Base-by-base conservation (phyloP, 2,797 vertebrate species). In the Myripristis murdjan region DNA sequence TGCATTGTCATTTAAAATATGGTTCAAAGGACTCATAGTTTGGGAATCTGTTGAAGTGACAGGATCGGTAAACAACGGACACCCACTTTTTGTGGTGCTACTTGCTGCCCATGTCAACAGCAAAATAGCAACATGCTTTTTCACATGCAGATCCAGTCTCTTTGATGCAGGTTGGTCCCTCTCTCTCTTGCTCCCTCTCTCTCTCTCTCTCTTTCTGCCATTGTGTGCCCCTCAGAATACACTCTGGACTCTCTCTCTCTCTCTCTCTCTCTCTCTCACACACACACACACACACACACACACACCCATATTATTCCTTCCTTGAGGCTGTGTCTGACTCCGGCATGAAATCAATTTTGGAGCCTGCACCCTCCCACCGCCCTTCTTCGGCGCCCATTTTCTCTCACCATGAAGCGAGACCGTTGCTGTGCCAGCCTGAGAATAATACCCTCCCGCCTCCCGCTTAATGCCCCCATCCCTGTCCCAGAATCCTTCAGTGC, bases 341-440 rank as follows among this genome's bases (percentile, higher is more conserved):
- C 75, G 56, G 82, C 93, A 93, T 93, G 92, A 93, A 94, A 94
- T 94, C 87, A 84, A 93, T 94, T 94, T 87, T 26, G 49, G 82
- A 84, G 82, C 70, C 87, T 54, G 81, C 82, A 73, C 54, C 82
- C 86, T 82, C 84, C 83, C 86, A 79, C 83, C 73, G 68, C 69
- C 79, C 79, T 80, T 79, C 70, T 79, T 70, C 75, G 66, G 82
- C 80, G 46, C 85, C 82, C 83, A 84, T 90, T 91, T 89, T 90
- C 82, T 77, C 79, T 84, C 86, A 89, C 81, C 87, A 71, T 87
- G 87, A 92, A 92, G 89, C 73, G 77, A 92, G 86, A 91, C 87
- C 54, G 63, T 89, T 91, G 82, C 84, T 83, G 87, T 91, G 91
- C 93, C 86, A 91, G 87, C 84, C 72, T 82, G 59, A 78, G 82